A percentile compares a stretch with the other conserved stretches of the same genome.
Conservation (phyloP, 2,113 vertebrate species). For the Tiliqua scincoides region DNA sequence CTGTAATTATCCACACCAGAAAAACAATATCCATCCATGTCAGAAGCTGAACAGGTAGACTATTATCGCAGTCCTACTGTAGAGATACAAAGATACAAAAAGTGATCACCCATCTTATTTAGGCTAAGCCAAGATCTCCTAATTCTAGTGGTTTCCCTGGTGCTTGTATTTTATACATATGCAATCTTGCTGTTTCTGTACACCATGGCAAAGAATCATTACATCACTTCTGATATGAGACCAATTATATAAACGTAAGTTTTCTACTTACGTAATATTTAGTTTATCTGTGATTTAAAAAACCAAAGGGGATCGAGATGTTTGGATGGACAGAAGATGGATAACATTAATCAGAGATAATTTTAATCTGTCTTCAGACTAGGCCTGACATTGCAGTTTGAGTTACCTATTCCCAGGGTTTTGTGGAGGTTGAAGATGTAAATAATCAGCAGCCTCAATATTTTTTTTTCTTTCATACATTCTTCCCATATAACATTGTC, state of each 20-base stretch:
- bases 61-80: no score
- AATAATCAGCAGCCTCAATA: no score
- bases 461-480: background rate
- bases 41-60: no score
- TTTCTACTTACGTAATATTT: no score
- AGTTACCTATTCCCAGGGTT: background rate
- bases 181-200: background rate
- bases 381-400: background rate
- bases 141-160: background rate
- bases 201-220: background rate
- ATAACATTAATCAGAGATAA: background rate
- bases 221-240: background rate
- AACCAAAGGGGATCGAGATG: no score
- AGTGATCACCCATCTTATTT: background rate
- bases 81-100: background rate
- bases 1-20: no score
- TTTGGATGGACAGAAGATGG: no score
- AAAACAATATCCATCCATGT: no score
- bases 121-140: background rate
- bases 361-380: background rate
- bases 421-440: no score
- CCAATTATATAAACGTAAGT: no score
- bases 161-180: background rate
- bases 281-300: no score
- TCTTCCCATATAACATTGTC: background rate